Evolutionary conservation across 2,113 vertebrate genomes (phyloP).

Genomic region (Pituophis catenifer): DNA sequence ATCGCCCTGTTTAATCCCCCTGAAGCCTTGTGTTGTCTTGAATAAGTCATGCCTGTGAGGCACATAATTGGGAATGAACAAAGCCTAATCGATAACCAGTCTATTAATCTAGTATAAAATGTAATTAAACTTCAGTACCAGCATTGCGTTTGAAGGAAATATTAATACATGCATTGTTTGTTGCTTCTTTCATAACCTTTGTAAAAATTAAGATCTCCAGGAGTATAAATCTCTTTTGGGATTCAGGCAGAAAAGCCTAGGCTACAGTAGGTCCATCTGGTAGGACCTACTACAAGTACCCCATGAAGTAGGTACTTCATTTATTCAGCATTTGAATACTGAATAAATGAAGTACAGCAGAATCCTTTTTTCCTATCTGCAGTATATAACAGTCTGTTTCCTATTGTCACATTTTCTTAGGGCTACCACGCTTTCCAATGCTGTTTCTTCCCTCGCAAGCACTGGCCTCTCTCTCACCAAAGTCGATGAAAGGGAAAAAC

Average conservation of each 20-base stretch:
- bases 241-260: neutral
- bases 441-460: conserved; percentile 94
- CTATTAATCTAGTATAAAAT: neutral
- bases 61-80: neutral
- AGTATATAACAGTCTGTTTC: conserved; percentile 32
- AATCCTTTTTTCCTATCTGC: neutral
- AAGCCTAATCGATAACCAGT: neutral
- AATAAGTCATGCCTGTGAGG: neutral
- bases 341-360: conserved; percentile 8
- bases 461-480: conserved; percentile 97
- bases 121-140: neutral
- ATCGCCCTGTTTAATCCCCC: neutral
- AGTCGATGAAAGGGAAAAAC: conserved; percentile 98
- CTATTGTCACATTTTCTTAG: conserved; percentile 69
- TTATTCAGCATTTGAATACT: neutral
- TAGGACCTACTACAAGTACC: too few relatives aligned
- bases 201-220: neutral
- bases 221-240: neutral
- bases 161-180: neutral
- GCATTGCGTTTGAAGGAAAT: neutral
- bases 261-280: too few relatives aligned
- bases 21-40: neutral
- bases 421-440: conserved; percentile 96
- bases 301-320: too few relatives aligned
- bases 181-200: neutral